These are phyloP conservation scores for Lordiphosa andalusiaca DNA, from an alignment of 2,888 invertebrate genomes.

Conservation along the genomic window DNA sequence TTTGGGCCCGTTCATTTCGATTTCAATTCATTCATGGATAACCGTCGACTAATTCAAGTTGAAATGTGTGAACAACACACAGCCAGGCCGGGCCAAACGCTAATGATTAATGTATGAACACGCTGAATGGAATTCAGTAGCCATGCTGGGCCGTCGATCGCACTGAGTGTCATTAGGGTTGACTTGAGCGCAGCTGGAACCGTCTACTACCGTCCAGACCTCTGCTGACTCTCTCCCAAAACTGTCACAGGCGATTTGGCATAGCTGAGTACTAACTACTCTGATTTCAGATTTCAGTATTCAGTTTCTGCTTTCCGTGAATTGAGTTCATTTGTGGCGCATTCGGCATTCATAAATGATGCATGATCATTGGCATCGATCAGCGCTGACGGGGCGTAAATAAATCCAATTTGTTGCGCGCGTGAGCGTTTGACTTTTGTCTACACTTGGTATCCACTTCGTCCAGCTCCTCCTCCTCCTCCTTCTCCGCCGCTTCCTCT, in stretches of 20 bases:
- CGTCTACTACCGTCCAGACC: conserved; percentile 18
- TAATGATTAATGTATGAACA: conserved; percentile 72
- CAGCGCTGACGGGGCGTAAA: conserved; percentile 61
- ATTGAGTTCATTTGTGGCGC: conserved; percentile 39
- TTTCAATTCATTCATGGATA: conserved; percentile 59
- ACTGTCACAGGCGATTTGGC: conserved; percentile 47
- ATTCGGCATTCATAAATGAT: conserved; percentile 57
- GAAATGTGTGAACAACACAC: conserved; percentile 73
- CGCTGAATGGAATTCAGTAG: conserved; percentile 57
- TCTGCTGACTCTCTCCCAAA: conserved; percentile 33
- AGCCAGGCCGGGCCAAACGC: conserved; percentile 28
- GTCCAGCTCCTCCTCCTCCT: conserved; percentile 10
- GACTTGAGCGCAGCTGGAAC: conserved; percentile 69
- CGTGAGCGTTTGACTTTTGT: conserved; percentile 54
- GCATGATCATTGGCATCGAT: conserved; percentile 36
- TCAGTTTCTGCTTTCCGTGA: conserved; percentile 25
- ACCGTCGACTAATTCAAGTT: conserved; percentile 65
- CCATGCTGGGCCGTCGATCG: conserved; percentile 67
- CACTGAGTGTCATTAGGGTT: conserved; percentile 70
- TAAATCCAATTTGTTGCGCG: conserved; percentile 68
- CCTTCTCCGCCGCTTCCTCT: conserved; percentile 2
- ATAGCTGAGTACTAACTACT: conserved; percentile 50
- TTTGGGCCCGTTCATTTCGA: conserved; percentile 12
- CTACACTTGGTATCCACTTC: conserved; percentile 10
- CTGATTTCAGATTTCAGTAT: conserved; percentile 5